A percentile compares a stretch with the other conserved stretches of the same genome.
Evolutionary conservation across 2,113 vertebrate species (phyloP).

Genomic region (Trichechus manatus): DNA sequence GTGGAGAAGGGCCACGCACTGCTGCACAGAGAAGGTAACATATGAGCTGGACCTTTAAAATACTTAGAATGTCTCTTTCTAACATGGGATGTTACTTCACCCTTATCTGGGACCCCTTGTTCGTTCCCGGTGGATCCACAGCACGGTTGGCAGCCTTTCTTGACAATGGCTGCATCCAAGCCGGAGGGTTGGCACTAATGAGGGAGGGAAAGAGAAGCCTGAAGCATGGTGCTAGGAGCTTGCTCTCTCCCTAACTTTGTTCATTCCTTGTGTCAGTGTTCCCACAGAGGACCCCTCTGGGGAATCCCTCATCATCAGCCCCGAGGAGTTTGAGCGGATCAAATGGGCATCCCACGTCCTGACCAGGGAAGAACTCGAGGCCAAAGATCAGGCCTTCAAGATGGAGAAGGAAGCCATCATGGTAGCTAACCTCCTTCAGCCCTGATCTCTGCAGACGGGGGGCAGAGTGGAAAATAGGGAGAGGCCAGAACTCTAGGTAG

Average conservation of each 20-base stretch:
- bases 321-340: conserved; percentile 88
- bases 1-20: too few relatives aligned
- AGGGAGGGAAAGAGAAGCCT: not conserved
- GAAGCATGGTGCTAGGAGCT: not conserved
- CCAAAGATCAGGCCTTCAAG: conserved; percentile 78
- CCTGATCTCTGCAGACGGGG: not conserved
- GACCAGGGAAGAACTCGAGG: conserved; percentile 86
- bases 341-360: conserved; percentile 81
- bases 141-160: not conserved
- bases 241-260: not conserved
- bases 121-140: not conserved
- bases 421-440: conserved; percentile 68
- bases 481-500: not conserved
- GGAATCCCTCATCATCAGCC: conserved; percentile 87
- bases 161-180: not conserved
- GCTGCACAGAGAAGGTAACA: not conserved
- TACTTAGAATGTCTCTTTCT: not conserved
- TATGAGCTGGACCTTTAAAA: not conserved
- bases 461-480: not conserved
- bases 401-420: conserved; percentile 86
- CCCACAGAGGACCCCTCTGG: conserved; percentile 88
- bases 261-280: conserved; percentile 84
- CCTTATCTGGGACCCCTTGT: not conserved
- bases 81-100: not conserved
- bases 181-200: fast-evolving